Base-by-base conservation (phyloP, 2,888 invertebrate species). In the Coecobrya sp. region DNA sequence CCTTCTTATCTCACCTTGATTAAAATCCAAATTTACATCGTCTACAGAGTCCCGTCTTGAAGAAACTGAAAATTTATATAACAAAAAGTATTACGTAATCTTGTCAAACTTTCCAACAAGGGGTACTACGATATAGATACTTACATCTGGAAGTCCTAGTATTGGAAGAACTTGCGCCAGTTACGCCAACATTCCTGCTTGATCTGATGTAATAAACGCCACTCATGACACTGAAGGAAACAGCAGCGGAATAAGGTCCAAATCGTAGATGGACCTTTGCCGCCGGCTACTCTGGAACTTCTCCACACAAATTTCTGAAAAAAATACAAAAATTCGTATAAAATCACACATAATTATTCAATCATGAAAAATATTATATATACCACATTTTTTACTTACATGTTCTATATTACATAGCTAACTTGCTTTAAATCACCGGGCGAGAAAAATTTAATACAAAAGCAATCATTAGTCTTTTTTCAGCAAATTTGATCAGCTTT, bases 21-120 rank as follows among this genome's bases (percentile, higher is more conserved):
- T 93, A 65, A 93, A 93, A 88, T 94, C 94, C 36, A 94, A 49
- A 16, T 86, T 82, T 19, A 94, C 81, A 25, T 94, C 94, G 62
- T 94, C 94, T 7, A 45, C 55, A 30, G 89, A 89, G 0, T 94
- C 94, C 13, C 92, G 89, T 76, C 93, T 82, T 30, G 92, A 49
- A 3, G 92, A 19, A 81, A 91, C 92, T 87, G 45, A 22, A 91
- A 79, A n/a, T n/a, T n/a, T n/a, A n/a, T 2, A 52, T 52, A 73
- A 42, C 13, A 86, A 87, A 76, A 62, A 13, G 7, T 62, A 30
- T 22, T 42, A n/a, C n/a, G n/a, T n/a, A n/a, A n/a, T n/a, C n/a
- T n/a, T n/a, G n/a, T n/a, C n/a, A n/a, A n/a, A n/a, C n/a, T n/a
- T n/a, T n/a, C n/a, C n/a, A n/a, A n/a, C n/a, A n/a, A n/a, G n/a